Conservation (phyloP, 2,888 invertebrate species). For the Cryptophagus acutangulus region DNA sequence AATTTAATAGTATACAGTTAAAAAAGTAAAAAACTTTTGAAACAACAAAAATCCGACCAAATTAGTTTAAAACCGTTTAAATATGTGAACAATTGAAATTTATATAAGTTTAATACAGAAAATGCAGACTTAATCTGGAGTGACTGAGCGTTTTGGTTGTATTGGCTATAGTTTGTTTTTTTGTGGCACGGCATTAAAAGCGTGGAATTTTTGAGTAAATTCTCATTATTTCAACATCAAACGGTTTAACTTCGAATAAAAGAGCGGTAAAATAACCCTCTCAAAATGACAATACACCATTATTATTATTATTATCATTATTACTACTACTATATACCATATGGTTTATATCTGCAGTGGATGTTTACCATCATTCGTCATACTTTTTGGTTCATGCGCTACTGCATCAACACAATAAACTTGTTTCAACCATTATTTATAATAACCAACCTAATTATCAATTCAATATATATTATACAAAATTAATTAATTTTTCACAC, state of each 20-base stretch:
- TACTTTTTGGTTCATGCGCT: constrained; percentile 5
- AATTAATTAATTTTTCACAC: neutral
- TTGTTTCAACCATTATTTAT: neutral
- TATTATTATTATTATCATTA: too few relatives aligned
- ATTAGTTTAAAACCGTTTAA: too few relatives aligned
- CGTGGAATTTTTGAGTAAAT: neutral
- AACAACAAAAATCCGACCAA: too few relatives aligned
- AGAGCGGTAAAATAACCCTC: constrained; percentile 5
- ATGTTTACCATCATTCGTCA: constrained; percentile 9
- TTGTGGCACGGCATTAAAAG: neutral
- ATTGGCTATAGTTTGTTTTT: too few relatives aligned
- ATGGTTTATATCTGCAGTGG: too few relatives aligned
- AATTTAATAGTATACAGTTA: too few relatives aligned
- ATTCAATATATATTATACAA: neutral
- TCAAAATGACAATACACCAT: too few relatives aligned
- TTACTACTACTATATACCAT: constrained; percentile 1
- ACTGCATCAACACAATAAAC: constrained; percentile 5
- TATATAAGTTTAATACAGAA: too few relatives aligned
- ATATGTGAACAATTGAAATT: too few relatives aligned
- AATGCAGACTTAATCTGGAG: too few relatives aligned
- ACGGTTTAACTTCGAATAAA: constrained; percentile 5
- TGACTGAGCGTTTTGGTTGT: too few relatives aligned
- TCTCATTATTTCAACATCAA: constrained; percentile 2
- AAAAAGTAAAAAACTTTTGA: too few relatives aligned
- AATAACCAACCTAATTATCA: neutral